Base-by-base conservation (phyloP, 1,140 invertebrate species). In the Lordiphosa collinella region DNA sequence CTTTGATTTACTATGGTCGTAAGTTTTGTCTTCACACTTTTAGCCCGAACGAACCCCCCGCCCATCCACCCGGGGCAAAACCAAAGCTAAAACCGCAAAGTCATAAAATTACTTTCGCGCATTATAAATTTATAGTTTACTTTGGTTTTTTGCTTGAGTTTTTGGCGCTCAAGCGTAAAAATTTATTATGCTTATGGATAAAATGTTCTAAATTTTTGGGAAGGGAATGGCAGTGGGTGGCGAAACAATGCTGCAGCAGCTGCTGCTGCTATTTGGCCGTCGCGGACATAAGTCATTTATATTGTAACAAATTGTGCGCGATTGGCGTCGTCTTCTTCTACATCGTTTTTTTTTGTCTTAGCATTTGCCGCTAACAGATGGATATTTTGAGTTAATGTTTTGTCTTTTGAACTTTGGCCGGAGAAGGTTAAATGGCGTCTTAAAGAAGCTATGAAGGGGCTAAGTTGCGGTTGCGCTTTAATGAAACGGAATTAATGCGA, bases 91-190 rank as follows among this genome's bases (percentile, higher is more conserved):
- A 87, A 87, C 84, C 84, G 76, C 84, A 87, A 86, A 87, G 84
- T 87, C 84, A 80, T 87, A 87, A 87, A 87, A 87, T 87, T 87
- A 87, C 84, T 87, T 87, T 87, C 84, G 84, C 84, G 84, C 84
- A 87, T 87, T 87, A 87, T 87, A 84, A 87, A 87, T 84, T 87
- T 86, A 75, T 80, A 80, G 76, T 78, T 82, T 79, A 74, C 76
- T 71, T 71, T 68, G 74, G 62, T 53, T 57, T 41, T 54, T 35
- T 51, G 63, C 41, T 51, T 61, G 40, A 40, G 59, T 47, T 53
- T 62, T 66, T 61, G 50, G 57, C 78, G 68, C 78, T 82, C 76
- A 65, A 87, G 84, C 84, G 84, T 87, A 80, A 80, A 87, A 87
- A 87, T 87, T 76, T 87, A 84, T 87, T 84, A 87, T 75, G 84